Percentiles rank a stretch among this genome's conserved stretches.
These are phyloP conservation scores for Drosophila pseudotakahashii DNA, from an alignment of 2,888 invertebrate species.

Conservation along the genomic window DNA sequence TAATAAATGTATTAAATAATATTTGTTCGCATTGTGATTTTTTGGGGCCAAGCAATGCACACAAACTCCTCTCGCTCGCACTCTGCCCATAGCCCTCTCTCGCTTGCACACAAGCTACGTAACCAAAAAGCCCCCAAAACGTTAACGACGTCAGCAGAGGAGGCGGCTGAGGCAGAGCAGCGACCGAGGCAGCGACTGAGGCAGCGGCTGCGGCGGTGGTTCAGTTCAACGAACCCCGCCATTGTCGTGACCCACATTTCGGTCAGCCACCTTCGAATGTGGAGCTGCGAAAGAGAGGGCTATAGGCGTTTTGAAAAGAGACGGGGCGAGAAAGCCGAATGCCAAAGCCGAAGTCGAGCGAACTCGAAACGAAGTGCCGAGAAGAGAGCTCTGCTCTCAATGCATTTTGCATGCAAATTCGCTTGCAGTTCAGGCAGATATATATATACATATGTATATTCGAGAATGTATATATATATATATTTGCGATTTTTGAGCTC, in stretches of 20 bases:
- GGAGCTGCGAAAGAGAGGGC: slow-evolving; percentile 77
- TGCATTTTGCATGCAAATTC: slow-evolving; percentile 72
- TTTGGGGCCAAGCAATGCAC: slow-evolving; percentile 70
- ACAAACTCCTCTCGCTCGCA: slow-evolving; percentile 5
- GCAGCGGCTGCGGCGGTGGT: slow-evolving; percentile 65
- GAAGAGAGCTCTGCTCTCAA: slow-evolving; percentile 32
- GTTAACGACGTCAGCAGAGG: slow-evolving; percentile 32
- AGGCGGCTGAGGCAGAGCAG: slow-evolving; percentile 50
- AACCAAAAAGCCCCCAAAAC: slow-evolving; percentile 69
- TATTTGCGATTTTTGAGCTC: slow-evolving; percentile 66
- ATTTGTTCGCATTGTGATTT: slow-evolving; percentile 45
- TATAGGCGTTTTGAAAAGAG: slow-evolving; percentile 13
- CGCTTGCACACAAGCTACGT: slow-evolving; percentile 67
- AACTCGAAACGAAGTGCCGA: slow-evolving; percentile 18
- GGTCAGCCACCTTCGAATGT: slow-evolving; percentile 85
- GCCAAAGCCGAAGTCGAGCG: slow-evolving; percentile 14
- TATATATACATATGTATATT: neutral
- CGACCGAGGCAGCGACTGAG: slow-evolving; percentile 67
- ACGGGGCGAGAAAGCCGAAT: slow-evolving; percentile 25
- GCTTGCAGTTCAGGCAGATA: slow-evolving; percentile 45
- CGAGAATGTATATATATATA: neutral
- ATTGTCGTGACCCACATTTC: slow-evolving; percentile 85
- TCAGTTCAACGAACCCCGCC: slow-evolving; percentile 85
- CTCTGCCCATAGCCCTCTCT: neutral
- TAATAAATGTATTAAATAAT: slow-evolving; percentile 74